Conservation (phyloP, 2,797 vertebrate genomes). For the Morus bassanus region DNA sequence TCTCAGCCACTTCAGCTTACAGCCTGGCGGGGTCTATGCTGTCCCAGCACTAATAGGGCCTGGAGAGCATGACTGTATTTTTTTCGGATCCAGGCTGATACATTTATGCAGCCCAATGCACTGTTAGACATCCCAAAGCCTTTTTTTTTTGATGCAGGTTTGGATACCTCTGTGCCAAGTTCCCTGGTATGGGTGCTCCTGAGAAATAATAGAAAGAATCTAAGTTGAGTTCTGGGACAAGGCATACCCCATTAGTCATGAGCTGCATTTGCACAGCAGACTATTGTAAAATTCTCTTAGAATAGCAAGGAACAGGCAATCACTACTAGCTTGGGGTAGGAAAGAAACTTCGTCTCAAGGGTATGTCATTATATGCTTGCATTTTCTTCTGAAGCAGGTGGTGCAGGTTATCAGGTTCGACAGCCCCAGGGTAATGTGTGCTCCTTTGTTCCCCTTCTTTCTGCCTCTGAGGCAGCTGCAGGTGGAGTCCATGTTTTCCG, state of each 20-base stretch:
- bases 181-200: background rate
- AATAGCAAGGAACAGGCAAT: background rate
- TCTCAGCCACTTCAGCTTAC: background rate
- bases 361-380: background rate
- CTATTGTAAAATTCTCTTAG: background rate
- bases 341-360: constrained; percentile 1
- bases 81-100: background rate
- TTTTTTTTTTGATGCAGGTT: background rate
- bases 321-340: background rate
- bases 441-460: background rate
- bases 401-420: background rate
- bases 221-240: background rate
- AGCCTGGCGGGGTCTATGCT: background rate
- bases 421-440: background rate
- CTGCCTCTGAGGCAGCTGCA: constrained; percentile 1
- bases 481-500: background rate
- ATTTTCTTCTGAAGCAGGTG: constrained; percentile 11
- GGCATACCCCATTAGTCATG: background rate
- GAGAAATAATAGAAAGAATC: background rate
- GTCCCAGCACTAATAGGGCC: background rate
- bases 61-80: background rate
- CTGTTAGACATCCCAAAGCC: background rate
- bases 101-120: background rate
- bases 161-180: background rate
- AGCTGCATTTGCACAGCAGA: background rate